Base-by-base conservation (phyloP, 37 sponge, comb jelly and placozoan genomes). In the Oscarella lobularis region DNA sequence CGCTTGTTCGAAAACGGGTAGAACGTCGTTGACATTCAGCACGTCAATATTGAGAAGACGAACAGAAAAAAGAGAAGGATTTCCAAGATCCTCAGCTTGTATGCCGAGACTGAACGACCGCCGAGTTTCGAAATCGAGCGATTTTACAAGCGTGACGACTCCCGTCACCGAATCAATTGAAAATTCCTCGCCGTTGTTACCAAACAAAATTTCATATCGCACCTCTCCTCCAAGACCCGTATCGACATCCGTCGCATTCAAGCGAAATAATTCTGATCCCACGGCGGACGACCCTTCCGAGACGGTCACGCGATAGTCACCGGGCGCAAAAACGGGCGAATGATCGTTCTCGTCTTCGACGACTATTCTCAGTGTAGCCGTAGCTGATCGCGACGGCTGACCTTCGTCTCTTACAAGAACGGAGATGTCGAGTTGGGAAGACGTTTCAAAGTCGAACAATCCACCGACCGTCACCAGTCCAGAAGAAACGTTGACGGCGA, bases 191-290 rank as follows among this genome's bases (percentile, higher is more conserved):
- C 60, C 20, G 9, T 9, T 9, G 20, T 27, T 48, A 9, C 20
- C 14, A 20, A n/a, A 29, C 5, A 76, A n/a, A 76, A 76, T 67
- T 3, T 55, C 40, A 67, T 41, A 76, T 33, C 3, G 27, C 35
- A 76, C 55, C 70, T 66, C 69, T 76, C 77, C 77, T 27, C 35
- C 3, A 2, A 2, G 14, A 20, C 77, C 77, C 36, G 5, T n/a
- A 76, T 76, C 77, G n/a, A 3, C 5, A 6, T 76, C 77, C 3
- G 30, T 48, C 27, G 77, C 77, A 48, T 40, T 76, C 2, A 76
- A 55, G 35, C 2, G 30, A 2, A 76, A 29, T 14, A 76, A 36
- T 35, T 55, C 14, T 20, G 27, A 3, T 6, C 3, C 3, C 4
- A 48, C 40, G 4, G 27, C 3, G 3, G 3, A 36, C 40, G 40